Evolutionary conservation across 2,888 invertebrate species (phyloP).

Genomic region (Drosophila putrida): DNA sequence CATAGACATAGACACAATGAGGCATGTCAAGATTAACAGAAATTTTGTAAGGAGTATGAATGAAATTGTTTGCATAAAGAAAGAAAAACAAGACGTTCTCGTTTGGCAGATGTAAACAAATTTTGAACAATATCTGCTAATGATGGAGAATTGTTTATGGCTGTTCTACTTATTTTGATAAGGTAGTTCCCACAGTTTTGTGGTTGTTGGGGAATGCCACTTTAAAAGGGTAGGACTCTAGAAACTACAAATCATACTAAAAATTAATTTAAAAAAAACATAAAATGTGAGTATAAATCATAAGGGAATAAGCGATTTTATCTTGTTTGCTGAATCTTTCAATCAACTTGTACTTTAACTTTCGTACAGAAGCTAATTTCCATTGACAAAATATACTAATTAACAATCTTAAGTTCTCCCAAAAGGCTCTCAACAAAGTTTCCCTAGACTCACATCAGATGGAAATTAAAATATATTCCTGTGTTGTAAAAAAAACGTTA

Average conservation of each 20-base stretch:
- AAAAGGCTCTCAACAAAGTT: background rate
- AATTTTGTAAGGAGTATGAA: constrained; percentile 2
- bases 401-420: constrained; percentile 2
- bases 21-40: constrained; percentile 11
- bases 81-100: constrained; percentile 9
- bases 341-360: background rate
- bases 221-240: no score
- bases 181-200: constrained; percentile 1
- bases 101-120: constrained; percentile 18
- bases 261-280: no score
- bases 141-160: constrained; percentile 10
- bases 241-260: no score
- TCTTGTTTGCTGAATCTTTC: background rate
- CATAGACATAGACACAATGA: constrained; percentile 11
- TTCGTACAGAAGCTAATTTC: background rate
- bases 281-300: no score
- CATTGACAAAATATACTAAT: constrained; percentile 7
- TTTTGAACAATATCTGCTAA: constrained; percentile 18
- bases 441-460: constrained; percentile 1
- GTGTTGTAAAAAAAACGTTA: background rate
- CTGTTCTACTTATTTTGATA: constrained; percentile 7
- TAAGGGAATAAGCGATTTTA: no score
- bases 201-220: background rate
- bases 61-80: constrained; percentile 3
- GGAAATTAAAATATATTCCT: constrained; percentile 7